phyloP scores from a whole-genome alignment of 2,113 vertebrate species.

The Chaetodon auriga region DNA sequence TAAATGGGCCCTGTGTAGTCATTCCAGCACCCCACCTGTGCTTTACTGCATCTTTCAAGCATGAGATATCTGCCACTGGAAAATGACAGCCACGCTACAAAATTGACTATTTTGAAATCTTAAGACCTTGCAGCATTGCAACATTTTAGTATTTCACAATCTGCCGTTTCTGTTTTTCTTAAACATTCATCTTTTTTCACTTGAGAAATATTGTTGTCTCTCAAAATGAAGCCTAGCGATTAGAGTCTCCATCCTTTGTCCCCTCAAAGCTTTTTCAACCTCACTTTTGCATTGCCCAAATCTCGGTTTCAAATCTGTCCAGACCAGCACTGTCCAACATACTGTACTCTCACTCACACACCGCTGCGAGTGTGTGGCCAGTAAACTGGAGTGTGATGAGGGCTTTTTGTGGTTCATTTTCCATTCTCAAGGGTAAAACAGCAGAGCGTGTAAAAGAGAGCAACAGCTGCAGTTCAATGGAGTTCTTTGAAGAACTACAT shows the following conservation, averaged over 20 bases:
- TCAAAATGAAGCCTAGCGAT: not conserved
- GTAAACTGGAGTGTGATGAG: slow-evolving; percentile 52
- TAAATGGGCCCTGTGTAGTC: slow-evolving; percentile 58
- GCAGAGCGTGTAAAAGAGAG: slow-evolving; percentile 68
- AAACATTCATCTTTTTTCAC: not conserved
- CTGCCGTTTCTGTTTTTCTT: slow-evolving; percentile 1
- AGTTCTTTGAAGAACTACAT: slow-evolving; percentile 84
- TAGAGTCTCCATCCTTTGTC: not conserved
- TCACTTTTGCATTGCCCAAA: not conserved
- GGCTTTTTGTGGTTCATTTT: slow-evolving; percentile 71
- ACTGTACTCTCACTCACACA: not conserved
- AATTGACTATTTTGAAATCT: slow-evolving; percentile 14
- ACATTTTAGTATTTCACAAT: slow-evolving; percentile 23
- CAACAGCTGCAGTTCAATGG: slow-evolving; percentile 78
- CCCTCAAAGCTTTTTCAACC: not conserved
- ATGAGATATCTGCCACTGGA: slow-evolving; percentile 49
- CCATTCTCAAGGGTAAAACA: slow-evolving; percentile 73
- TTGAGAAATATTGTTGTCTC: not conserved
- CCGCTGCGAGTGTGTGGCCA: slow-evolving; percentile 27
- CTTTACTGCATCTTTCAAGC: slow-evolving; percentile 54
- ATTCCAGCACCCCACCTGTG: slow-evolving; percentile 51
- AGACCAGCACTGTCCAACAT: not conserved
- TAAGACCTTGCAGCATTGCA: not conserved
- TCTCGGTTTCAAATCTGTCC: not conserved
- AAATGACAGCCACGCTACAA: slow-evolving; percentile 53